Evolutionary conservation across 2,888 invertebrate genomes (phyloP).

Genomic region (Chromoteleia sp.): DNA sequence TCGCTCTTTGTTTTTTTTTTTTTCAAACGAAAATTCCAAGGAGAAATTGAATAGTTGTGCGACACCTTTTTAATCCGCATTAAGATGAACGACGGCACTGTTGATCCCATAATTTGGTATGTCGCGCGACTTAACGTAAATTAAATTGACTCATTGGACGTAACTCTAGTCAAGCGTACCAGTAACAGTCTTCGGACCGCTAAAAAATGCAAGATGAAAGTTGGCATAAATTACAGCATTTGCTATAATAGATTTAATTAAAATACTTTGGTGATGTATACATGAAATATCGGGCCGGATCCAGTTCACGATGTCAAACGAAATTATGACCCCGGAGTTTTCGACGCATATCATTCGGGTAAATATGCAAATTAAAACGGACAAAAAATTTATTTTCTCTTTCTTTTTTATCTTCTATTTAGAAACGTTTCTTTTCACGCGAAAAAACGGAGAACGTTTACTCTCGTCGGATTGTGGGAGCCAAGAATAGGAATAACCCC

Average conservation of each 20-base stretch:
- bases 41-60: slow-evolving; percentile 34
- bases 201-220: slow-evolving; percentile 49
- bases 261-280: slow-evolving; percentile 50
- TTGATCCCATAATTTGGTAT: slow-evolving; percentile 58
- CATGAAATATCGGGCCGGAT: slow-evolving; percentile 1
- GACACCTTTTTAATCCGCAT: slow-evolving; percentile 36
- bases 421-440: background rate
- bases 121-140: slow-evolving; percentile 54
- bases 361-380: slow-evolving; percentile 17
- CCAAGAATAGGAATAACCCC: slow-evolving; percentile 28
- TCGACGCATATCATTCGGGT: background rate
- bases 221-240: slow-evolving; percentile 56
- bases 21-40: slow-evolving; percentile 19
- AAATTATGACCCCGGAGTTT: slow-evolving; percentile 28
- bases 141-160: slow-evolving; percentile 55
- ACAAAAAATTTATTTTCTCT: background rate
- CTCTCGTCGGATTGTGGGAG: slow-evolving; percentile 6
- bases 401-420: slow-evolving; percentile 7
- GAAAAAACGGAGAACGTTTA: slow-evolving; percentile 8
- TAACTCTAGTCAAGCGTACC: slow-evolving; percentile 50
- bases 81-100: slow-evolving; percentile 41
- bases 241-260: slow-evolving; percentile 63
- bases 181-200: slow-evolving; percentile 28
- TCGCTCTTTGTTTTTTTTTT: background rate
- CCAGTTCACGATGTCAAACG: slow-evolving; percentile 23